phyloP scores from a whole-genome alignment of 2,113 vertebrate species.

The Malurus cyaneus region DNA sequence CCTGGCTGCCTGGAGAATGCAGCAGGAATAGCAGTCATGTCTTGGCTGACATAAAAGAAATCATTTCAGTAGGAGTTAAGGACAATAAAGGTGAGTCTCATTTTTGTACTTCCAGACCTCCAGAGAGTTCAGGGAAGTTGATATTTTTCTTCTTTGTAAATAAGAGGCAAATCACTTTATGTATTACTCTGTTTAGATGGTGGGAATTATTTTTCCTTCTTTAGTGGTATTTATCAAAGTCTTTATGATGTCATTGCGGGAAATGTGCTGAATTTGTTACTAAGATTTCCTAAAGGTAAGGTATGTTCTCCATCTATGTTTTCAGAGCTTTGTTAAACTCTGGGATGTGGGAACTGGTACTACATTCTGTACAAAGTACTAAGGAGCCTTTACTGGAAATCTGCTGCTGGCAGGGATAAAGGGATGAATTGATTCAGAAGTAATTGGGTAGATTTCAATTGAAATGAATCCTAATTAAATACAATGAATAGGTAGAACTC shows the following conservation, averaged over 20 bases:
- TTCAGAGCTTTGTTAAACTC: neutral
- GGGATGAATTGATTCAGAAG: conserved; percentile 12
- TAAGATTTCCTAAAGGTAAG: neutral
- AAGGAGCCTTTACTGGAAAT: neutral
- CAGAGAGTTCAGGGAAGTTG: neutral
- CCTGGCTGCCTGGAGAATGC: neutral
- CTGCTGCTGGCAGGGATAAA: neutral
- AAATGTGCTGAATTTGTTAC: neutral
- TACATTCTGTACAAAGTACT: neutral
- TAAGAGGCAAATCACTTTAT: neutral
- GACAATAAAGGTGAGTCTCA: conserved; percentile 3
- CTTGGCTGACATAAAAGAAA: conserved; percentile 27
- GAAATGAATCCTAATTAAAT: conserved; percentile 1
- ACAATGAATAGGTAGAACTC: neutral
- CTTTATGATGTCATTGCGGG: neutral
- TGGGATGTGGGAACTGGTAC: neutral
- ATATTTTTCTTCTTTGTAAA: neutral
- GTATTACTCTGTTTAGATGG: neutral
- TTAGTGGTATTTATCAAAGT: neutral
- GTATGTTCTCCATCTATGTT: neutral
- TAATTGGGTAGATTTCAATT: neutral
- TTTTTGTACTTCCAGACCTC: neutral
- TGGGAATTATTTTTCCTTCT: neutral
- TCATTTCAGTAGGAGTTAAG: neutral
- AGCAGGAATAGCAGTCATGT: conserved; percentile 10